These are phyloP conservation scores for Diploptera punctata DNA, from an alignment of 2,888 invertebrate species.

Conservation along the genomic window DNA sequence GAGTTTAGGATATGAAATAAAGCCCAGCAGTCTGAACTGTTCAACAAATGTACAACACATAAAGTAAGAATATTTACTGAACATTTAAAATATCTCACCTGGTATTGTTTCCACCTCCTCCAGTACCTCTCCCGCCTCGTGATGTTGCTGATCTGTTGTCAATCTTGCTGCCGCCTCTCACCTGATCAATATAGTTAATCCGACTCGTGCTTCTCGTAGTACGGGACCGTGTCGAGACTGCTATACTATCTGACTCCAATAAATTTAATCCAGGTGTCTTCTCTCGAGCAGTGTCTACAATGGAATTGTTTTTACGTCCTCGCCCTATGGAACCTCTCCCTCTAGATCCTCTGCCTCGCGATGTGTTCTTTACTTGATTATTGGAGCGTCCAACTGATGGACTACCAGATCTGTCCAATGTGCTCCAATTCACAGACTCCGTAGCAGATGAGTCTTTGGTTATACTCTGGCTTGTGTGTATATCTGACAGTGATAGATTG, in stretches of 20 bases:
- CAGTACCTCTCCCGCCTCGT: conserved; percentile 1
- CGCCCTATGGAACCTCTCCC: conserved; percentile 5
- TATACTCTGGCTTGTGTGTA: neutral
- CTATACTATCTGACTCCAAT: neutral
- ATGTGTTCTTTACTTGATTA: neutral
- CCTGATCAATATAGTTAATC: neutral
- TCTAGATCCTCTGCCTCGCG: conserved; percentile 3
- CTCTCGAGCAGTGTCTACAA: neutral
- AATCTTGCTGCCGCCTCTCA: conserved; percentile 6
- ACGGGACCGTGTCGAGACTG: conserved; percentile 17
- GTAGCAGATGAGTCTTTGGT: neutral
- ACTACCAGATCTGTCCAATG: neutral
- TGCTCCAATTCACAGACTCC: conserved; percentile 1
- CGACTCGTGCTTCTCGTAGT: neutral
- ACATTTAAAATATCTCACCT: too few relatives aligned
- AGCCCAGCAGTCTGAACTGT: too few relatives aligned
- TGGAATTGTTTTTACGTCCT: neutral
- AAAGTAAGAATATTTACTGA: too few relatives aligned
- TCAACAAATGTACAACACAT: too few relatives aligned
- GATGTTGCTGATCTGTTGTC: conserved; percentile 3
- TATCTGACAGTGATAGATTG: neutral
- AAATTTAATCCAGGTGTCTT: neutral
- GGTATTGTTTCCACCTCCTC: neutral
- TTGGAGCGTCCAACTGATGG: neutral
- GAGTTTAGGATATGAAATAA: too few relatives aligned